Base-by-base conservation (phyloP, 2,113 vertebrate species). In the Crypturellus undulatus region DNA sequence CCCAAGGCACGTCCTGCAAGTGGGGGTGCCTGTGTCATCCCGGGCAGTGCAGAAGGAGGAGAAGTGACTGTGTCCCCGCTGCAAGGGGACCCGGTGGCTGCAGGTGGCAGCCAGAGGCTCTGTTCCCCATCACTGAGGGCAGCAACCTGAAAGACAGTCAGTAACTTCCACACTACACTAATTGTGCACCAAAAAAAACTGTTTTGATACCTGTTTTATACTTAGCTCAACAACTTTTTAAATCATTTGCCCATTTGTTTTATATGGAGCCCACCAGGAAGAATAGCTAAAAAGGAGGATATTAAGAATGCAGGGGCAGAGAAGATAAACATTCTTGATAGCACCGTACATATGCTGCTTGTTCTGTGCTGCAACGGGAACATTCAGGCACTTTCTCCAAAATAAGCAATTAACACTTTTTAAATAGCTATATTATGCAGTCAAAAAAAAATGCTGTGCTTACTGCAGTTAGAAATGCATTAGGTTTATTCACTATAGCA, bases 341-440 rank as follows among this genome's bases (percentile, higher is more conserved):
- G 87, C 80, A n/a, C 36, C 0, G 1, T 45, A 36, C 65, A 54
- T 43, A 30, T 5, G 65, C 84, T 79, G 78, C 94, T 84, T 24
- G 1, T 87, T 89, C 81, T 45, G 62, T 68, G 92, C 90, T 90
- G 88, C 59, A 95, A 83, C 0, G 0, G 80, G 86, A 95, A 93
- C 83, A 42, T 64, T 63, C 77, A 72, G 86, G 65, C 80, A 18
- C 58, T 89, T 87, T 21, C 79, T 63, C 87, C 69, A 72, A 93
- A 93, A 96, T 80, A 68, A 76, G 84, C 67, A 93, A 96, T 95
- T 93, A 94, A 59, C 24, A 19, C 67, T 92, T 89, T 68, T 89
- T 79, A 84, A 87, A 89, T 75, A 65, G 84, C 78, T 72, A 25
- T 38, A 79, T 93, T 80, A 77, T 59, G 40, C 40, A 89, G 34